These are phyloP conservation scores for Brachynemurus nebulosus DNA, from an alignment of 2,888 invertebrate genomes.

Conservation along the genomic window DNA sequence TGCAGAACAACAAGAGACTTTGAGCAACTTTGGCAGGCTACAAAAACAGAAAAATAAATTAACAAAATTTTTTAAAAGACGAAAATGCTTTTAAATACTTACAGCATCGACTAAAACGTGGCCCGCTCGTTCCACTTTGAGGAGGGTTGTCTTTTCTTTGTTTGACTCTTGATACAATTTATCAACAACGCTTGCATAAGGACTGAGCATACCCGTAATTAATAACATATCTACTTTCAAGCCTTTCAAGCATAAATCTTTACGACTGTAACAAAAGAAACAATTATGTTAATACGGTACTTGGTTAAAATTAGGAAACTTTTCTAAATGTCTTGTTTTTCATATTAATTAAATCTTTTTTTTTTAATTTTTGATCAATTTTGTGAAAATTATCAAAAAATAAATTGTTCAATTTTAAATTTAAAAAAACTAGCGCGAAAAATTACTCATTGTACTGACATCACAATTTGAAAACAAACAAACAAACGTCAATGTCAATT, in stretches of 20 bases:
- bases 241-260: slow-evolving; percentile 53
- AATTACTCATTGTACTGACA: too few species aligned
- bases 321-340: slow-evolving; percentile 4
- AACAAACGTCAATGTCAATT: too few species aligned
- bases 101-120: slow-evolving; percentile 78
- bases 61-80: slow-evolving; percentile 3
- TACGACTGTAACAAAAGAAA: slow-evolving; percentile 43
- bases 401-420: not conserved
- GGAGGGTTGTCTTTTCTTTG: slow-evolving; percentile 67
- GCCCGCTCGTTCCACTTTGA: slow-evolving; percentile 75
- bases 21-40: slow-evolving; percentile 81
- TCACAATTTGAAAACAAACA: too few species aligned
- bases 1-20: slow-evolving; percentile 74
- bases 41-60: slow-evolving; percentile 13
- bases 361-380: too few species aligned
- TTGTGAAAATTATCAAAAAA: too few species aligned
- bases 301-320: too few species aligned
- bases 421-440: too few species aligned
- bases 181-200: slow-evolving; percentile 67
- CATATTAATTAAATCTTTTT: too few species aligned
- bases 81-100: too few species aligned
- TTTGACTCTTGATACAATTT: slow-evolving; percentile 64
- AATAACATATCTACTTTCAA: slow-evolving; percentile 67
- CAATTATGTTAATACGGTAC: too few species aligned
- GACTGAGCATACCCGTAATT: slow-evolving; percentile 64